These are phyloP conservation scores for Hemibagrus guttatus DNA, from an alignment of 2,797 vertebrate genomes.

Conservation along the genomic window DNA sequence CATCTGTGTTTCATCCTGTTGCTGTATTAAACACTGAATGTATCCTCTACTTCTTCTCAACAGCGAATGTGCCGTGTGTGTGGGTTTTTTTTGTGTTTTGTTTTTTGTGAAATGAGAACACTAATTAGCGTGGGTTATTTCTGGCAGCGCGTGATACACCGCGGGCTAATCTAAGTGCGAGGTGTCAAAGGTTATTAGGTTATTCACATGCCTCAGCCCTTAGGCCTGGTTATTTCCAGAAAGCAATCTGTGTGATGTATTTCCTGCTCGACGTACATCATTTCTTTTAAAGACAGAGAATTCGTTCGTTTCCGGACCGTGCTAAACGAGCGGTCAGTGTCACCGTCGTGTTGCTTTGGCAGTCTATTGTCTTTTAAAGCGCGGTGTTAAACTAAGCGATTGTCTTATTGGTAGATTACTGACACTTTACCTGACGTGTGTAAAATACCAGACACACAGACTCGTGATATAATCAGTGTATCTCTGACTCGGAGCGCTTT, in stretches of 20 bases:
- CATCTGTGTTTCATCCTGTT: slow-evolving; percentile 28
- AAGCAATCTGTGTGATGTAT: slow-evolving; percentile 6
- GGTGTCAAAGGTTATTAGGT: slow-evolving; percentile 43
- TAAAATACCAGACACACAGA: neutral
- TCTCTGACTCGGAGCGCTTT: neutral
- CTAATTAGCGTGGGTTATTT: slow-evolving; percentile 35
- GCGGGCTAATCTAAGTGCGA: slow-evolving; percentile 19
- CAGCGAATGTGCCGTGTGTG: neutral
- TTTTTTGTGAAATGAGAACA: neutral
- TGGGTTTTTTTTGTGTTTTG: too few relatives aligned
- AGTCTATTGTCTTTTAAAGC: neutral
- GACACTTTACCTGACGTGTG: neutral
- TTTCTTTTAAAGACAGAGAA: slow-evolving; percentile 11
- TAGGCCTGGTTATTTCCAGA: slow-evolving; percentile 35
- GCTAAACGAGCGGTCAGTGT: neutral
- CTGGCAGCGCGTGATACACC: slow-evolving; percentile 6
- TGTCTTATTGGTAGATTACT: neutral
- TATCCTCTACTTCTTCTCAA: neutral
- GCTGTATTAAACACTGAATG: slow-evolving; percentile 14
- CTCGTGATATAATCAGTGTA: neutral
- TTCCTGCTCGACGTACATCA: neutral
- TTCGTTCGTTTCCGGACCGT: neutral
- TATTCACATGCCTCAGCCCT: slow-evolving; percentile 23
- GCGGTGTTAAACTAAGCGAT: neutral
- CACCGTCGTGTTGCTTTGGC: neutral